Conservation (phyloP, 2,888 invertebrate species). For the Trilocha varians region DNA sequence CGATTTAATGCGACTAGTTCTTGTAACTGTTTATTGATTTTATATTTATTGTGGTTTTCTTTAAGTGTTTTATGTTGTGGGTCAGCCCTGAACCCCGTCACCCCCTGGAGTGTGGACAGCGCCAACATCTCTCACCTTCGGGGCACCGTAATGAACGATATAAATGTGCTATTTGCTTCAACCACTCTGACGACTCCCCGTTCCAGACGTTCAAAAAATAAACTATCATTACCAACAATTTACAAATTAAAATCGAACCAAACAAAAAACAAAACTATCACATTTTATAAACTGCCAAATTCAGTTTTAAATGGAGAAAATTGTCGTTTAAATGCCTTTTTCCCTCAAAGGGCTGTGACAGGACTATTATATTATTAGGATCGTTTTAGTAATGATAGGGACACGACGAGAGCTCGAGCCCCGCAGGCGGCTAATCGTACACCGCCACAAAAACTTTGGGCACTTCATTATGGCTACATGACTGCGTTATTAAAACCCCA, state of each 20-base stretch:
- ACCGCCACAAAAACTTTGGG: slow-evolving; percentile 52
- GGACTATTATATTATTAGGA: slow-evolving; percentile 71
- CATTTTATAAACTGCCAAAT: slow-evolving; percentile 59
- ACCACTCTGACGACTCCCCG: slow-evolving; percentile 14
- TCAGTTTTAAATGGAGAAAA: slow-evolving; percentile 50
- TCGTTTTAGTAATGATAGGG: slow-evolving; percentile 69
- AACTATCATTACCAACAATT: background rate
- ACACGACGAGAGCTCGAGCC: slow-evolving; percentile 13
- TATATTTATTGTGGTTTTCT: too few species aligned
- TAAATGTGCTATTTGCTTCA: slow-evolving; percentile 57
- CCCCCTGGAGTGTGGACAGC: slow-evolving; percentile 54
- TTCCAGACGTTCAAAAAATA: background rate
- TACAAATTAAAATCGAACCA: slow-evolving; percentile 20
- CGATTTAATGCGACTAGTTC: too few species aligned
- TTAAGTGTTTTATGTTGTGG: too few species aligned
- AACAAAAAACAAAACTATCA: slow-evolving; percentile 34
- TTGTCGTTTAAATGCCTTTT: slow-evolving; percentile 60
- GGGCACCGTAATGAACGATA: slow-evolving; percentile 62
- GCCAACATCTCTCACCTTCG: slow-evolving; percentile 69
- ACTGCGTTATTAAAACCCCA: slow-evolving; percentile 25
- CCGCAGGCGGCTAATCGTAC: slow-evolving; percentile 4
- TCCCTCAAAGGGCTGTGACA: slow-evolving; percentile 61
- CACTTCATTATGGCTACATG: slow-evolving; percentile 54
- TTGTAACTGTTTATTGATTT: too few species aligned
- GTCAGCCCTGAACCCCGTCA: slow-evolving; percentile 36